Percentiles rank a stretch among this genome's conserved stretches.
Conservation (phyloP, 1,140 invertebrate genomes). For the Drosophila melanica region DNA sequence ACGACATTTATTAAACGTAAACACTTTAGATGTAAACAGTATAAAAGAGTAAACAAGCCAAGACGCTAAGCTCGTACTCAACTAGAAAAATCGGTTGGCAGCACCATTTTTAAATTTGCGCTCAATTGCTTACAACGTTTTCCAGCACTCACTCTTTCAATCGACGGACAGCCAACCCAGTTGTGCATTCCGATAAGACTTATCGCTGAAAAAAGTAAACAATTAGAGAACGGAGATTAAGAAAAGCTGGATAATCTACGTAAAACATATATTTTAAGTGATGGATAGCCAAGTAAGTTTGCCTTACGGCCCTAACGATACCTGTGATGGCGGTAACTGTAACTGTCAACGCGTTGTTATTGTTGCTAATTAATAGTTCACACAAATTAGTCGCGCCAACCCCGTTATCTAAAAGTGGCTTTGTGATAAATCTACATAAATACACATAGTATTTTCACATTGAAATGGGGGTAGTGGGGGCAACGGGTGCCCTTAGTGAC, state of each 20-base stretch:
- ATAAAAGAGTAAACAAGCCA: neutral
- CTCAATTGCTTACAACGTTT: neutral
- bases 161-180: neutral
- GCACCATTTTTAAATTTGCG: conserved; percentile 7
- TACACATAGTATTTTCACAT: conserved; percentile 45
- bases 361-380: conserved; percentile 42
- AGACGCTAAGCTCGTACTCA: neutral
- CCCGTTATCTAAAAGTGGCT: conserved; percentile 59
- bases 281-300: conserved; percentile 73
- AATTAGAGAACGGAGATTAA: conserved; percentile 33
- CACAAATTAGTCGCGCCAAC: conserved; percentile 56
- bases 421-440: conserved; percentile 63
- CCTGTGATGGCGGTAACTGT: neutral
- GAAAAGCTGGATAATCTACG: conserved; percentile 55
- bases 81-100: conserved; percentile 10
- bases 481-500: conserved; percentile 41
- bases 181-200: conserved; percentile 22
- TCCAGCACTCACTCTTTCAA: conserved; percentile 5
- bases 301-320: neutral
- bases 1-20: neutral
- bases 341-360: conserved; percentile 3
- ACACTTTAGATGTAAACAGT: conserved; percentile 6
- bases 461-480: conserved; percentile 45
- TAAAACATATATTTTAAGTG: conserved; percentile 50
- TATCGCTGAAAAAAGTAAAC: conserved; percentile 52